These are phyloP conservation scores for Ophioninae sp. DNA, from an alignment of 2,888 invertebrate species.

Conservation along the genomic window DNA sequence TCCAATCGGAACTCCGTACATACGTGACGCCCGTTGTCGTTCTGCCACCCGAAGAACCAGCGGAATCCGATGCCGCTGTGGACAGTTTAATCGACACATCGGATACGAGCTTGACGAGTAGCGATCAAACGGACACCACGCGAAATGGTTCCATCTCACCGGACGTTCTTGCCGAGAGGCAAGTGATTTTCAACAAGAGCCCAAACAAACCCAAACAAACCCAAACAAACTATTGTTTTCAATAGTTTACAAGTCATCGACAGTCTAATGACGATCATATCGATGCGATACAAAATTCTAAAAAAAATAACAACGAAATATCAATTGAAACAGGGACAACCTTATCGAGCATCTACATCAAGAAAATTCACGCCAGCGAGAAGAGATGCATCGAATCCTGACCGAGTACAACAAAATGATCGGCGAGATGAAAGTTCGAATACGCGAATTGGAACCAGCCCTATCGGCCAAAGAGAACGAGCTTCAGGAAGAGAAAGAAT, in stretches of 20 bases:
- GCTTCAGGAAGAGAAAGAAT: constrained; percentile 82
- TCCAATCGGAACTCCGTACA: constrained; percentile 94
- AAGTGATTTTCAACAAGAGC: constrained; percentile 39
- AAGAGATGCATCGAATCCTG: constrained; percentile 75
- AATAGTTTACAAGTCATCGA: neutral
- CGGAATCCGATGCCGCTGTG: constrained; percentile 84
- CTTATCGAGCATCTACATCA: constrained; percentile 91
- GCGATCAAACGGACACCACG: constrained; percentile 75
- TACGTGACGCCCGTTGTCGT: constrained; percentile 97
- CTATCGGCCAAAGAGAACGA: constrained; percentile 82
- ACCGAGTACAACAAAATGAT: constrained; percentile 70
- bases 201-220: too few species aligned
- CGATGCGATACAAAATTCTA: neutral
- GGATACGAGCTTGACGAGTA: constrained; percentile 82
- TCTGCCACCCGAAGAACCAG: constrained; percentile 87
- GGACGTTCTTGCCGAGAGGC: constrained; percentile 81
- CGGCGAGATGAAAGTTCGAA: constrained; percentile 73
- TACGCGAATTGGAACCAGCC: constrained; percentile 75
- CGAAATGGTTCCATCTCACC: constrained; percentile 82
- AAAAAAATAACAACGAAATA: neutral
- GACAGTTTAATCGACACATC: constrained; percentile 87
- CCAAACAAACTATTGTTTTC: neutral
- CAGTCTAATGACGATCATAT: neutral
- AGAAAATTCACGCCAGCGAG: constrained; percentile 88
- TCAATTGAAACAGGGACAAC: constrained; percentile 84